These are phyloP conservation scores for Apodemia hepburni DNA, from an alignment of 2,888 invertebrate species.

Conservation along the genomic window DNA sequence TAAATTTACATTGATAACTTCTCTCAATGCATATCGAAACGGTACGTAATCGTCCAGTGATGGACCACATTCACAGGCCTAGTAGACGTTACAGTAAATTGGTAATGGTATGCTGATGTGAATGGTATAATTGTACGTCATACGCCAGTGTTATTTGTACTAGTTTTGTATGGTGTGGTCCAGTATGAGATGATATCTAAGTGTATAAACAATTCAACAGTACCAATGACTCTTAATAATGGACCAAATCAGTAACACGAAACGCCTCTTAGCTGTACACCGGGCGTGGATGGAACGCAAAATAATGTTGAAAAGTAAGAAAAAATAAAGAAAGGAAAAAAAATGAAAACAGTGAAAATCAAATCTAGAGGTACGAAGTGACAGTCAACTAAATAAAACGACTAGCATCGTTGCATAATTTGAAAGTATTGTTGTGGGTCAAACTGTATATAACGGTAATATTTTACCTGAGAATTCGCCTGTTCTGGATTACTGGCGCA, in stretches of 20 bases:
- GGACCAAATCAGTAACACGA: constrained; percentile 44
- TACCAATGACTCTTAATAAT: constrained; percentile 32
- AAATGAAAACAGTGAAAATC: constrained; percentile 63
- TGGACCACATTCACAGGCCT: constrained; percentile 69
- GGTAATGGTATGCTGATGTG: constrained; percentile 47
- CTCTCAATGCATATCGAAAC: constrained; percentile 8
- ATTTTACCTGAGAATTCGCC: constrained; percentile 85
- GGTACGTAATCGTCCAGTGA: constrained; percentile 56
- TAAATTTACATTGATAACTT: background rate
- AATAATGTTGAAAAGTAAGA: constrained; percentile 39
- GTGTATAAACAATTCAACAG: constrained; percentile 50
- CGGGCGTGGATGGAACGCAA: constrained; percentile 67
- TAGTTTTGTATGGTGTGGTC: constrained; percentile 69
- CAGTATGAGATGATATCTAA: constrained; percentile 68
- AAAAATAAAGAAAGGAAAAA: constrained; percentile 49
- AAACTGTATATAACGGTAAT: constrained; percentile 68
- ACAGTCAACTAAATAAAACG: constrained; percentile 66
- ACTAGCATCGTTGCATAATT: constrained; percentile 75
- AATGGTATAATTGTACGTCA: constrained; percentile 60
- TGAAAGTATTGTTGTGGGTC: constrained; percentile 76
- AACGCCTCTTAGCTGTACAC: constrained; percentile 54
- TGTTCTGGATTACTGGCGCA: constrained; percentile 86
- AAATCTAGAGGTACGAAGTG: constrained; percentile 73
- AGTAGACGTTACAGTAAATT: constrained; percentile 71
- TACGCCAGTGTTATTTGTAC: constrained; percentile 73